Percentiles rank a stretch among this genome's conserved stretches.
These are phyloP conservation scores for Rana temporaria DNA, from an alignment of 2,113 vertebrate species.

Conservation along the genomic window DNA sequence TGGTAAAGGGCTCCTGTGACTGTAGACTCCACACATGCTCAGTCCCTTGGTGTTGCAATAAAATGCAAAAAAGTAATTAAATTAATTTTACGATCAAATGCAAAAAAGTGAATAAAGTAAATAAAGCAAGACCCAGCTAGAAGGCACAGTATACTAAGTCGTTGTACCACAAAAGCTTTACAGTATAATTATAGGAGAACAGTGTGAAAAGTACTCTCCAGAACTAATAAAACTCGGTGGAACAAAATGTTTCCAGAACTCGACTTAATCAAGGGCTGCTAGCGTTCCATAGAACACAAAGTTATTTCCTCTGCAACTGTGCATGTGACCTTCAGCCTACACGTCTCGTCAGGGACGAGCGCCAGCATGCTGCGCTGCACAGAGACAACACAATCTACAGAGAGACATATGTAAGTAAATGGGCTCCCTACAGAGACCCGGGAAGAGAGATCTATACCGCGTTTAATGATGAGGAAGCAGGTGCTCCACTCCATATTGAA, in stretches of 20 bases:
- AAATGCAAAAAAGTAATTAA: too few species aligned
- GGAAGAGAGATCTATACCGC: neutral
- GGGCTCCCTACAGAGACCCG: neutral
- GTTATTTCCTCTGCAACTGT: neutral
- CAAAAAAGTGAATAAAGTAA: too few species aligned
- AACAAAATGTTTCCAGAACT: neutral
- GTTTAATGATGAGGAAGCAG: neutral
- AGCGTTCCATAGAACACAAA: neutral
- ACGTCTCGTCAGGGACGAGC: neutral
- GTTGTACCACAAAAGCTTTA: neutral
- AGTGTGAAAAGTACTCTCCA: neutral
- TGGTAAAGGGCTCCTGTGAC: too few species aligned
- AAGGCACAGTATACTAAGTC: neutral
- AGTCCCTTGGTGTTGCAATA: too few species aligned
- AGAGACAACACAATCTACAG: slow-evolving; percentile 6
- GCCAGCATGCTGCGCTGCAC: neutral
- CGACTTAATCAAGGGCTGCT: neutral
- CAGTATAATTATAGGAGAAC: neutral
- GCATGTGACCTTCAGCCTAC: slow-evolving; percentile 7
- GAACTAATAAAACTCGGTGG: neutral
- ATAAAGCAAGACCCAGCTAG: too few species aligned
- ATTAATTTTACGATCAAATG: too few species aligned
- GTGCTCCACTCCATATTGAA: neutral
- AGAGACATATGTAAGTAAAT: slow-evolving; percentile 32
- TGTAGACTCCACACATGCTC: too few species aligned